phyloP scores from a whole-genome alignment of 2,113 vertebrate genomes.

The Lophura nycthemera region DNA sequence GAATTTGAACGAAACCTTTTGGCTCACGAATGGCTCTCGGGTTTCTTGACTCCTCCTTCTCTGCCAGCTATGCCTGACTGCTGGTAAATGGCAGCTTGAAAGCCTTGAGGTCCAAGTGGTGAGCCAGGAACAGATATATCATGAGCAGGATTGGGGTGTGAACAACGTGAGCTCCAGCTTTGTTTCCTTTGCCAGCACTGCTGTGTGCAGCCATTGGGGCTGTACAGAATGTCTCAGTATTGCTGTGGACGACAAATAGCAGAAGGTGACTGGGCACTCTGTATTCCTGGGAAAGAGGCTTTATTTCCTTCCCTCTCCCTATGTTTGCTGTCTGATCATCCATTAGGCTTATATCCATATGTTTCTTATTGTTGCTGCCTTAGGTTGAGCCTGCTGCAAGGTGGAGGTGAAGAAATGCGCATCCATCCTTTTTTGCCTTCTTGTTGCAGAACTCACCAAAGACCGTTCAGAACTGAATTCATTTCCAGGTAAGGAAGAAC shows the following conservation, averaged over 20 bases:
- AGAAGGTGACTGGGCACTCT: neutral
- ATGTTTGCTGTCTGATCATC: neutral
- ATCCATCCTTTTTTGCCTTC: neutral
- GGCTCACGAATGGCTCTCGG: neutral
- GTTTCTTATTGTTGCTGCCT: neutral
- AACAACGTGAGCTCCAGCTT: neutral
- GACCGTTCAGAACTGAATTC: rapidly evolving
- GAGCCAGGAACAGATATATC: neutral
- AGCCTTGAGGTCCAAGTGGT: neutral
- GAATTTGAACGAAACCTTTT: neutral
- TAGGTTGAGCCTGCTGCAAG: neutral
- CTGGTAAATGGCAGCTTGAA: neutral
- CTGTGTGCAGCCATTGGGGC: neutral
- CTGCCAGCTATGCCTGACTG: neutral
- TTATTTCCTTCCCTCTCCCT: neutral
- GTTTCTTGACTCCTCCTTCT: slow-evolving; percentile 7
- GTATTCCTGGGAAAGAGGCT: neutral
- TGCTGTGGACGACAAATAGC: neutral
- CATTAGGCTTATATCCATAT: neutral
- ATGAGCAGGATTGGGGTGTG: neutral
- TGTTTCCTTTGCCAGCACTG: neutral
- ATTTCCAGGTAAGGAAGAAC: neutral
- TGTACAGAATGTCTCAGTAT: neutral
- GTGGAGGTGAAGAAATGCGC: neutral
- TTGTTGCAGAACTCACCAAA: neutral